phyloP scores from a whole-genome alignment of 1,140 invertebrate species.

The Heliconius hewitsoni region DNA sequence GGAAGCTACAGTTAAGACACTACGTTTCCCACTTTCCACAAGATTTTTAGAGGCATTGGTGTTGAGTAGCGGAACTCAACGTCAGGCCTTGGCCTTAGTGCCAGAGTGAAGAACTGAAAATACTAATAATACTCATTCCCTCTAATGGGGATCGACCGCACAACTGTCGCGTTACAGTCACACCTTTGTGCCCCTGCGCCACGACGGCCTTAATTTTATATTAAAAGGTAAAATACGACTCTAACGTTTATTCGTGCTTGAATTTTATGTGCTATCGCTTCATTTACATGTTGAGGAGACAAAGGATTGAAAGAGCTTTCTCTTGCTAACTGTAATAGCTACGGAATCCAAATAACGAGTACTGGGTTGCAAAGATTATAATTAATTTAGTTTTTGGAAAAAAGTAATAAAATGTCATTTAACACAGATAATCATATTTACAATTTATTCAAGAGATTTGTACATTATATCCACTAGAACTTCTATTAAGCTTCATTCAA shows the following conservation, averaged over 20 bases:
- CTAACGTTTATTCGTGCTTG: not conserved
- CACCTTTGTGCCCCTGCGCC: too few species aligned
- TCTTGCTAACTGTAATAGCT: slow-evolving; percentile 25
- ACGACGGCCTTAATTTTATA: too few species aligned
- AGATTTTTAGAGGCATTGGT: too few species aligned
- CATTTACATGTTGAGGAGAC: slow-evolving; percentile 23
- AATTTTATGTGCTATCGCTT: slow-evolving; percentile 26
- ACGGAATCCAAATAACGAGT: slow-evolving; percentile 27
- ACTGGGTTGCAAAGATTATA: slow-evolving; percentile 8
- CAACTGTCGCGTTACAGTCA: too few species aligned
- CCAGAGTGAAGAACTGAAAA: too few species aligned
- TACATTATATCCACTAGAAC: not conserved
- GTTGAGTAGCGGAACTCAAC: too few species aligned
- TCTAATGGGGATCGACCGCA: too few species aligned
- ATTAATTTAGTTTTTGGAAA: not conserved
- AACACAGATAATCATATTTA: not conserved
- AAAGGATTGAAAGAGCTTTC: slow-evolving; percentile 21
- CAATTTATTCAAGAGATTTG: not conserved
- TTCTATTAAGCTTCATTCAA: not conserved
- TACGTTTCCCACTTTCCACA: too few species aligned
- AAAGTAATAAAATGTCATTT: not conserved
- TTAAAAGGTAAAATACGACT: not conserved
- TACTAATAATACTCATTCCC: too few species aligned
- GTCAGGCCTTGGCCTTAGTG: too few species aligned
- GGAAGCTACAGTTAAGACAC: too few species aligned